A percentile compares a stretch with the other conserved stretches of the same genome.
Conservation (phyloP, 2,888 invertebrate genomes). For the Leucozona laternaria region DNA sequence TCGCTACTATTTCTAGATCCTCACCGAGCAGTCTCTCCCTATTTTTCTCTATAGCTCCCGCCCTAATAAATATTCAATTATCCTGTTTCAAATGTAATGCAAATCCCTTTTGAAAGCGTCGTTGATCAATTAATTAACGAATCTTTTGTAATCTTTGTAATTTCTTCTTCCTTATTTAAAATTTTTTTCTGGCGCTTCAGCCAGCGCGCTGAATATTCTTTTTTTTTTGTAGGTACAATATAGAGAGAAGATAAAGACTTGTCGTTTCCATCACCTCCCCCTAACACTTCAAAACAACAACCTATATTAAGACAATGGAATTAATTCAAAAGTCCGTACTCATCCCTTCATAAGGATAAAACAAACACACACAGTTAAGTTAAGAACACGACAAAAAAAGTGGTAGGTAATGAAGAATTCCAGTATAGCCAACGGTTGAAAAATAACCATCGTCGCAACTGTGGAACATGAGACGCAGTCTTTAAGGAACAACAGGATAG, state of each 20-base stretch:
- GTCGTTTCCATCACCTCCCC: conserved; percentile 40
- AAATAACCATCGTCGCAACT: conserved; percentile 34
- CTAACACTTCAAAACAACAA: conserved; percentile 73
- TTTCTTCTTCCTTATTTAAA: conserved; percentile 32
- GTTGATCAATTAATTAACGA: conserved; percentile 76
- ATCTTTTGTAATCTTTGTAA: conserved; percentile 71
- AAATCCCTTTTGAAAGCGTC: conserved; percentile 76
- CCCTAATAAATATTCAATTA: conserved; percentile 78
- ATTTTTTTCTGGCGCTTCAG: conserved; percentile 23
- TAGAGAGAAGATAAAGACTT: conserved; percentile 37
- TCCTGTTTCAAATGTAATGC: conserved; percentile 76
- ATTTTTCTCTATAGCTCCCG: neutral
- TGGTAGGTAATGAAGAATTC: conserved; percentile 46
- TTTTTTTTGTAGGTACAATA: neutral
- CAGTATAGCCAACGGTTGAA: conserved; percentile 68
- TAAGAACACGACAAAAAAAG: conserved; percentile 19
- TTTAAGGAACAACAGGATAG: conserved; percentile 58
- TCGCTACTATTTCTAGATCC: conserved; percentile 35
- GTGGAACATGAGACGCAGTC: conserved; percentile 60
- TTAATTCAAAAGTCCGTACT: conserved; percentile 74
- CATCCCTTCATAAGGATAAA: conserved; percentile 47
- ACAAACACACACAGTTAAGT: conserved; percentile 4
- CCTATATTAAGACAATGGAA: conserved; percentile 75
- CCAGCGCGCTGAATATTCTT: neutral
- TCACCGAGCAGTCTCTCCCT: conserved; percentile 21